Conservation (phyloP, 2,797 vertebrate genomes). For the Alca torda region DNA sequence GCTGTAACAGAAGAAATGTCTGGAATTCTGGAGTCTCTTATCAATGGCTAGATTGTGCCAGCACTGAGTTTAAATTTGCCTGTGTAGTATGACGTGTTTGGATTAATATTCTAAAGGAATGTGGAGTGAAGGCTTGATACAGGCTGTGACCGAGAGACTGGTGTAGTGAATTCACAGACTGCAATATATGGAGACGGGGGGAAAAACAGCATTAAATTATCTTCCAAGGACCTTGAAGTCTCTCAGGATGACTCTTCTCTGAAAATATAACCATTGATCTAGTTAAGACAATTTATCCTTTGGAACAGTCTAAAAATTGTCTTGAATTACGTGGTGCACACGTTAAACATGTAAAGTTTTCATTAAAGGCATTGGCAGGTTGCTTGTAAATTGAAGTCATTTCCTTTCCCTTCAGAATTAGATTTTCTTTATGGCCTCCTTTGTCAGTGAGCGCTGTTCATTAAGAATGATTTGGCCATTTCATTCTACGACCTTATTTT, state of each 20-base stretch:
- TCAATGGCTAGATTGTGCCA: background rate
- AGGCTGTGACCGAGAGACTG: background rate
- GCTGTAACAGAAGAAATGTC: background rate
- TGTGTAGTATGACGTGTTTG: background rate
- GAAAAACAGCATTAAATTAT: background rate
- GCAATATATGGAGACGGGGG: background rate
- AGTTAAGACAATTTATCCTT: conserved; percentile 1
- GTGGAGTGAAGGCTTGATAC: background rate
- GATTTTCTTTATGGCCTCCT: conserved; percentile 30
- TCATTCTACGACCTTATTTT: background rate
- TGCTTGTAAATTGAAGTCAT: conserved; percentile 22
- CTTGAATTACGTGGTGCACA: background rate
- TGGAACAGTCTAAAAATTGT: background rate
- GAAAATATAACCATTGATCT: conserved; percentile 20
- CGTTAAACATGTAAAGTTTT: conserved; percentile 29
- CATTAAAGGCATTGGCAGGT: conserved; percentile 27
- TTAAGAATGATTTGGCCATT: conserved; percentile 18
- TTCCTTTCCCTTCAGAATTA: conserved; percentile 21
- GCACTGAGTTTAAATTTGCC: background rate
- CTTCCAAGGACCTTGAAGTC: background rate
- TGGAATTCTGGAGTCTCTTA: background rate
- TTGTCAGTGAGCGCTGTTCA: background rate
- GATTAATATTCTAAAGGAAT: background rate
- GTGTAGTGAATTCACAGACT: background rate
- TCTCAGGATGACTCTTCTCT: background rate